Evolutionary conservation across 2,888 invertebrate genomes (phyloP).

Genomic region (Synanthedon tipuliformis): DNA sequence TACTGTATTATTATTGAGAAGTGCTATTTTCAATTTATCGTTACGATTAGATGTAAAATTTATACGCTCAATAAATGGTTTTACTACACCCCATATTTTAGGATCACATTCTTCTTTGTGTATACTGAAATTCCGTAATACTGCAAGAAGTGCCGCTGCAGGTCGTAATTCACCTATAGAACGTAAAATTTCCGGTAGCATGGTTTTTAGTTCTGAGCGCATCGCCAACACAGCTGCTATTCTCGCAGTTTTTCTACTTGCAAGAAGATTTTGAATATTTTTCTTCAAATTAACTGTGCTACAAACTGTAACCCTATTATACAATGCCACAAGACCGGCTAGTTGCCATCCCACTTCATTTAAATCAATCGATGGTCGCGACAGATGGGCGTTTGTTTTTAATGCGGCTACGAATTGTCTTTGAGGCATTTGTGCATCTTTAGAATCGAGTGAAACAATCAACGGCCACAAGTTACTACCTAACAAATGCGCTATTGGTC

Average conservation of each 20-base stretch:
- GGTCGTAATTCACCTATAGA: conserved; percentile 21
- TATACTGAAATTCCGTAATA: conserved; percentile 16
- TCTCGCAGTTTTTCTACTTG: conserved; percentile 23
- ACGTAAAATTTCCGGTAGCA: conserved; percentile 12
- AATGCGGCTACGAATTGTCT: conserved; percentile 19
- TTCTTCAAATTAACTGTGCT: conserved; percentile 15
- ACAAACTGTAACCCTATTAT: conserved; percentile 24
- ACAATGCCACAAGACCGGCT: conserved; percentile 33
- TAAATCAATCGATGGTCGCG: conserved; percentile 24
- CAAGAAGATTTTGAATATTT: conserved; percentile 16
- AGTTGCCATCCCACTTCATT: conserved; percentile 21
- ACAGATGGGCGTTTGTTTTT: conserved; percentile 27
- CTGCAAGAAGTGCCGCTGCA: conserved; percentile 21
- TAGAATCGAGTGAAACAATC: conserved; percentile 11
- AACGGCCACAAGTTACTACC: neutral
- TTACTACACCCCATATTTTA: conserved; percentile 26
- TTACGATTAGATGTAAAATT: conserved; percentile 12
- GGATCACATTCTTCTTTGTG: conserved; percentile 12
- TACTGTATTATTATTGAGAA: conserved; percentile 13
- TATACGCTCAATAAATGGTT: conserved; percentile 18
- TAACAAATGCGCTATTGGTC: neutral
- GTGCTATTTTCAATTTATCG: conserved; percentile 4
- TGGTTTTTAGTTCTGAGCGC: conserved; percentile 12
- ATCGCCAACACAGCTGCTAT: conserved; percentile 25
- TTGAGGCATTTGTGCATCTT: conserved; percentile 6